Base-by-base conservation (phyloP, 2,113 vertebrate species). In the Centropus unirufus region DNA sequence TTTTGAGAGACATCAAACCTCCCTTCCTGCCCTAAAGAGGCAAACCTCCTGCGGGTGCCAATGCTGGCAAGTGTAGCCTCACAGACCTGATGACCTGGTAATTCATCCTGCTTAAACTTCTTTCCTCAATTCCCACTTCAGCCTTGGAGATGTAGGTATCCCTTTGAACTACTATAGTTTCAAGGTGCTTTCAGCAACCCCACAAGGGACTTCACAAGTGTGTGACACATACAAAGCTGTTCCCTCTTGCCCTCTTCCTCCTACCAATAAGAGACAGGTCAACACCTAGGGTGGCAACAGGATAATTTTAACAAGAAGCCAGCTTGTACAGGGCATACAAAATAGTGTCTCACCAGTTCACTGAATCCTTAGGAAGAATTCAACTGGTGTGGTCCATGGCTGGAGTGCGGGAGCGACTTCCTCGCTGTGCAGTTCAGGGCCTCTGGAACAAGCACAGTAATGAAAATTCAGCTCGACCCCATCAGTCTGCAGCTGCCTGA, bases 391-490 rank as follows among this genome's bases (percentile, higher is more conserved):
- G n/a, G 49, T 63, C 54, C 10, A 5, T 86, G 72, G 44, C 20
- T 42, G 42, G 81, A 86, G 68, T 3, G 8, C 2, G 5, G 78
- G 87, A 91, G 42, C 1, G 0, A 21, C 18, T 18, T 55, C n/a
- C 58, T 79, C 1, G 0, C 47, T 18, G 27, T 70, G 58, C 1
- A 6, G 34, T 34, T 82, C 44, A 69, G 40, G 36, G 63, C 58
- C 58, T 88, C 76, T 92, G 61, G 57, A 75, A 59, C 62, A 69
- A 92, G 61, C 30, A 7, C 19, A 30, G 36, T 88, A 49, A 61
- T 89, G 73, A 86, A 94, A 94, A 89, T 75, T 92, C 69, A 89
- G 26, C 39, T 78, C 57, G 83, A 44, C 61, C 67, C 15, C n/a
- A 85, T 87, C 83, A 63, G 59, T 64, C 64, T 83, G 82, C 87